Evolutionary conservation across 2,888 invertebrate genomes (phyloP), one percentile per base, ranked within the genome.

Genomic region (Formica aserva): DNA sequence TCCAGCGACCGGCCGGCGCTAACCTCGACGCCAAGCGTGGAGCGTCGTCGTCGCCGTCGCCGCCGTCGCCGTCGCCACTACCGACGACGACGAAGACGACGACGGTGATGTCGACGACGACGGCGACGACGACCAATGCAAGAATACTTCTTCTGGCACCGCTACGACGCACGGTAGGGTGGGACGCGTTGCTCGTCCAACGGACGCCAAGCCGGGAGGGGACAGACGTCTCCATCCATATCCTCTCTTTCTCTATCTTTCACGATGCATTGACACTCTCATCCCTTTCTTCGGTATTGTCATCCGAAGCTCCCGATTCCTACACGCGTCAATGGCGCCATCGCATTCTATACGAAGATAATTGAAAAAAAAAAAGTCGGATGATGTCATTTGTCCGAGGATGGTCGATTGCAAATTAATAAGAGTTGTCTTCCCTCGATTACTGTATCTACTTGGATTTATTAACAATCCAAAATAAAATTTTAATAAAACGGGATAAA

Each of bases 81-180:
- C 83, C 75, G 84, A 82, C 86, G 88, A 85, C 84, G 82, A 62
- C 82, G 84, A 60, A 22, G 74, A 67, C 62, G 81, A 63, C 63
- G 75, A 52, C n/a, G 45, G 15, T 6, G 75, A 63, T 86, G 78
- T 75, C 86, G 88, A 85, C 82, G 76, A 62, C 85, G 87, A 52
- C 52, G 83, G 77, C 85, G 84, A 81, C 87, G 88, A 86, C 87
- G 85, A 85, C 90, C 89, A 91, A 90, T 91, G 91, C 89, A 87
- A 88, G 91, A 90, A 90, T 91, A 91, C 90, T 91, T 91, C 88
- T 91, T 91, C 91, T 85, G 87, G 87, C 88, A 87, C 84, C 87
- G 81, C 85, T 85, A 86, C 89, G 86, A 82, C 86, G 89, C 52
- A 60, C 35, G 60, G 13, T 26, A 86, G 89, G 85, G 85, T 88